Percentiles rank a stretch among this genome's conserved stretches.
phyloP scores from a whole-genome alignment of 2,888 invertebrate genomes.

The Hyposoter dolosus region DNA sequence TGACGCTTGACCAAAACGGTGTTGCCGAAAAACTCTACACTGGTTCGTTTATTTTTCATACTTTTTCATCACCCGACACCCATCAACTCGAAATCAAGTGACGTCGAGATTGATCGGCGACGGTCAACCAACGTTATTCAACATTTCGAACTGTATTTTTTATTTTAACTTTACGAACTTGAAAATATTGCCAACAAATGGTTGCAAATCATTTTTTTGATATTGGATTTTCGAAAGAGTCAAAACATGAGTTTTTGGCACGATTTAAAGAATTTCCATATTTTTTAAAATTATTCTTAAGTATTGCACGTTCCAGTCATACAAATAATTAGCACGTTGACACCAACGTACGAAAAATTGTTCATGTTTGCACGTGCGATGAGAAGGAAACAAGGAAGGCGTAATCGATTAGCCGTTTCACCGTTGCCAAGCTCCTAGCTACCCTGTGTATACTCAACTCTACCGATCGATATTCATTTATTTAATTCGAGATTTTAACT shows the following conservation, averaged over 20 bases:
- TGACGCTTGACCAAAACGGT: conserved; percentile 89
- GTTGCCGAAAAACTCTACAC: conserved; percentile 97
- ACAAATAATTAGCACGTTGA: not conserved
- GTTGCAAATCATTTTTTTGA: no score
- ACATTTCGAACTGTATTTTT: no score
- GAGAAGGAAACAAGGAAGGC: conserved; percentile 59
- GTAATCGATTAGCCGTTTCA: conserved; percentile 78
- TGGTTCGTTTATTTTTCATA: conserved; percentile 85
- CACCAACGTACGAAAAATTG: conserved; percentile 13
- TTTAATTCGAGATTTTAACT: conserved; percentile 72
- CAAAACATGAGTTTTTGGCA: not conserved
- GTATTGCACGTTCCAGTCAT: not conserved
- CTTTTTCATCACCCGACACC: not conserved
- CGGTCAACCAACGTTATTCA: no score
- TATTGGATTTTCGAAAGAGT: no score
- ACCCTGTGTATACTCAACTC: not conserved
- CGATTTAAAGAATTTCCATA: not conserved
- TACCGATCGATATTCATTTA: conserved; percentile 76
- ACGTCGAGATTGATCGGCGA: no score
- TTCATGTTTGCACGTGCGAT: conserved; percentile 35
- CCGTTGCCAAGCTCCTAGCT: conserved; percentile 78
- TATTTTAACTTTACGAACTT: no score
- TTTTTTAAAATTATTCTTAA: not conserved
- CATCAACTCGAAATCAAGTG: not conserved
- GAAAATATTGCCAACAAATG: no score